Percentiles rank a stretch among this genome's conserved stretches.
These are phyloP conservation scores for Stenopsyche tienmushanensis DNA, from an alignment of 1,140 invertebrate species.

Conservation along the genomic window DNA sequence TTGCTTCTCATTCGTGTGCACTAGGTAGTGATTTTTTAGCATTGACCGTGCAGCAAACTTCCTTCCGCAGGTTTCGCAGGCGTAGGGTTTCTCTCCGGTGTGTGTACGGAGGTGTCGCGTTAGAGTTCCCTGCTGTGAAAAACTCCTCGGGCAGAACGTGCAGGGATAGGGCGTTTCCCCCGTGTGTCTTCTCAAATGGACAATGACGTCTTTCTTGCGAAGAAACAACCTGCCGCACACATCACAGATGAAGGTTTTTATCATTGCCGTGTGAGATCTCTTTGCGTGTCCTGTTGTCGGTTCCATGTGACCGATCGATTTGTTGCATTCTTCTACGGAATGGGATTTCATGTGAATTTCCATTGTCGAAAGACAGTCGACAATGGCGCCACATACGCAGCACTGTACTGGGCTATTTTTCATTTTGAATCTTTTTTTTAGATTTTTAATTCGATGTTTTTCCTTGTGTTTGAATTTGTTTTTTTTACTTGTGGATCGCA, in stretches of 20 bases:
- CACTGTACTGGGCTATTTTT: constrained; percentile 15
- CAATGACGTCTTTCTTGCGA: constrained; percentile 50
- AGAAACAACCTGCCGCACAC: constrained; percentile 52
- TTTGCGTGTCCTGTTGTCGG: constrained; percentile 54
- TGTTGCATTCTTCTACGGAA: constrained; percentile 55
- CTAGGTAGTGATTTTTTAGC: constrained; percentile 56
- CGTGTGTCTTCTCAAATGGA: constrained; percentile 42
- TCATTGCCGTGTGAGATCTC: constrained; percentile 51
- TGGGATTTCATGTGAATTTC: constrained; percentile 61
- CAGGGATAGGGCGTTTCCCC: constrained; percentile 35
- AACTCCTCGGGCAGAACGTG: constrained; percentile 18
- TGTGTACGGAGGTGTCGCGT: constrained; percentile 66
- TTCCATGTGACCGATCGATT: constrained; percentile 55
- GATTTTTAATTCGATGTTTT: too few relatives aligned
- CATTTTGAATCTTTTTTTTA: neutral
- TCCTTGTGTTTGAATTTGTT: too few relatives aligned
- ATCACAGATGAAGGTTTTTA: constrained; percentile 46
- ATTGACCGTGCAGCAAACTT: constrained; percentile 55
- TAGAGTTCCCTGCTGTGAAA: constrained; percentile 30
- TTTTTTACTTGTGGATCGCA: too few relatives aligned
- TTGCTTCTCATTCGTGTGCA: constrained; percentile 65
- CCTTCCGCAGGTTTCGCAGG: constrained; percentile 64
- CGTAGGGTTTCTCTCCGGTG: constrained; percentile 70
- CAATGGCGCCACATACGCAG: constrained; percentile 16
- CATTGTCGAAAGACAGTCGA: constrained; percentile 43